A percentile compares a stretch with the other conserved stretches of the same genome.
Evolutionary conservation across 2,113 vertebrate genomes (phyloP).

Genomic region (Anas platyrhynchos): DNA sequence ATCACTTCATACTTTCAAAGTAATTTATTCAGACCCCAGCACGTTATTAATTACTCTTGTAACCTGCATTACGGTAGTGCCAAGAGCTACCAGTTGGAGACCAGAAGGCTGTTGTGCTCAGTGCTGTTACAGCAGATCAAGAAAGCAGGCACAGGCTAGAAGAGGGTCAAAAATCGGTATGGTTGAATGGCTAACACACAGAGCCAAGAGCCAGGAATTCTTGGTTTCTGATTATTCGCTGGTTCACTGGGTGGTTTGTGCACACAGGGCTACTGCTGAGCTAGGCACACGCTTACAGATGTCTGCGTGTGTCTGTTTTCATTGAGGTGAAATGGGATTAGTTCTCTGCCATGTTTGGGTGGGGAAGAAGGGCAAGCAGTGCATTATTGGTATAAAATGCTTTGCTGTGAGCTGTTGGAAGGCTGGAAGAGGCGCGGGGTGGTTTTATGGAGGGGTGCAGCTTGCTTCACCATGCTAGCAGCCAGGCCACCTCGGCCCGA

Average conservation of each 20-base stretch:
- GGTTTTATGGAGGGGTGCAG: neutral
- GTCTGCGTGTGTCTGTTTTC: neutral
- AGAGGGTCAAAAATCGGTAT: neutral
- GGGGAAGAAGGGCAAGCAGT: neutral
- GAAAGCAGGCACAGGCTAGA: neutral
- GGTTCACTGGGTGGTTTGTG: neutral
- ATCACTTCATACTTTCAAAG: neutral
- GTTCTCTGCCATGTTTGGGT: neutral
- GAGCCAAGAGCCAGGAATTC: neutral
- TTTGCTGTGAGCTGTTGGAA: neutral
- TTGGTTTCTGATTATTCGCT: neutral
- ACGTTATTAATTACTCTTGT: slow-evolving; percentile 26
- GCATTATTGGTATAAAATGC: accelerated
- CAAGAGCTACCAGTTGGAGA: neutral
- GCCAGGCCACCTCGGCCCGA: neutral
- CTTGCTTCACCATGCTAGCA: neutral
- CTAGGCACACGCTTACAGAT: neutral
- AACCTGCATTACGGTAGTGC: neutral
- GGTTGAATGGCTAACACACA: neutral
- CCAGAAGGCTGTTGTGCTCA: slow-evolving; percentile 3
- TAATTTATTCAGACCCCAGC: slow-evolving; percentile 13
- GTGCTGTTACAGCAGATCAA: neutral
- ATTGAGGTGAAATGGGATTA: neutral
- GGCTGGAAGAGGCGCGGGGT: neutral
- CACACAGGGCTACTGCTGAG: neutral